Evolutionary conservation across 2,113 vertebrate genomes (phyloP), one percentile per base, ranked within the genome.

Genomic region (Colius striatus): DNA sequence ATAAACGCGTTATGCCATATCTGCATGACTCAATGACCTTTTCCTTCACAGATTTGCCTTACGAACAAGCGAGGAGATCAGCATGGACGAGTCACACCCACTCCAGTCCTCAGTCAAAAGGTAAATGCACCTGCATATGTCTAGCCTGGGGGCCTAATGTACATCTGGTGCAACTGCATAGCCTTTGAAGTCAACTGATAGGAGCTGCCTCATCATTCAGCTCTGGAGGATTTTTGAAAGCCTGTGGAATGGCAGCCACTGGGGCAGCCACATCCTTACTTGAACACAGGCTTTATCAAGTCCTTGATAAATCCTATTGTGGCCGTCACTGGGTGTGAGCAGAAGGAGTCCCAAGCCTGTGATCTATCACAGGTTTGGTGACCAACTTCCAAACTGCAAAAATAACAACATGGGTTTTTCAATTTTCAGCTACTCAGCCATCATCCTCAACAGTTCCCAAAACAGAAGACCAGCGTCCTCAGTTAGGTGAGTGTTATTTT

Each of bases 401-500:
- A 89, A 67, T 97, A 89, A 97, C 34, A 18, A 5, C 26, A 8
- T 60, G 71, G 17, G 3, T 78, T 45, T n/a, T 79, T 71, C 32
- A 26, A 23, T 96, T 97, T 97, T 82, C 95, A 99, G 98, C 97
- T 97, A 96, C 98, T 87, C 98, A 98, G 81, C 97, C 98, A 26
- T 98, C 98, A 71, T 98, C 98, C 72, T 98, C 98, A 73, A 92
- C 98, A 89, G 98, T 98, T 86, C 98, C 98, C 96, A 99, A 99
- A 98, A 98, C 98, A 57, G 98, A 99, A 97, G 98, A 99, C 60
- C 98, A 98, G 73, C 98, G 98, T 76, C 98, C 98, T 92, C 98
- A 98, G 89, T 93, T 99, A 97, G 98, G 98, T 99, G 89, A 47
- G 98, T 97, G 36, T 73, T 21, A 22, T 50, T 95, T 90, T 89